phyloP scores from a whole-genome alignment of 1,140 invertebrate genomes.

The Episyrphus balteatus region DNA sequence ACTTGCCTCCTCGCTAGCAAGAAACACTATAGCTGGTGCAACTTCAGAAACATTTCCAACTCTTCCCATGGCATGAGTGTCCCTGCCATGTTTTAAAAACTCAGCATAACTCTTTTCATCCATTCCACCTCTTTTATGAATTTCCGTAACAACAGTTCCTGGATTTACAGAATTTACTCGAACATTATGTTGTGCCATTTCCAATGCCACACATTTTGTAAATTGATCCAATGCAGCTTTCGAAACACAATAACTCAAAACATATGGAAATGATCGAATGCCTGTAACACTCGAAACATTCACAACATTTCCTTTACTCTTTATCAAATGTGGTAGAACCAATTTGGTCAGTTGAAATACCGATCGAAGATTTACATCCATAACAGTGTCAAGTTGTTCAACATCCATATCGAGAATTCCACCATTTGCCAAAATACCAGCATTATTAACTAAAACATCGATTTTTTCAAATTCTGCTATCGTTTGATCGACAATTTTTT shows the following conservation, averaged over 20 bases:
- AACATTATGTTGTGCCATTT: slow-evolving; percentile 67
- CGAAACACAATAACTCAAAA: slow-evolving; percentile 74
- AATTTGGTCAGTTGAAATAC: slow-evolving; percentile 75
- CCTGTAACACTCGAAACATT: slow-evolving; percentile 87
- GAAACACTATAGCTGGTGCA: slow-evolving; percentile 67
- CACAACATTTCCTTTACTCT: slow-evolving; percentile 74
- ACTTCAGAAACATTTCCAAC: slow-evolving; percentile 66
- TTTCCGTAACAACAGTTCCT: slow-evolving; percentile 65
- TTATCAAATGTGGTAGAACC: slow-evolving; percentile 68
- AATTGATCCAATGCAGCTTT: slow-evolving; percentile 86
- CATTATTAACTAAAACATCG: slow-evolving; percentile 78
- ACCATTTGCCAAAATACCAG: slow-evolving; percentile 58
- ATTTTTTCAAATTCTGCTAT: slow-evolving; percentile 59
- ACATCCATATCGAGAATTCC: slow-evolving; percentile 63
- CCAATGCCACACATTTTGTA: slow-evolving; percentile 68
- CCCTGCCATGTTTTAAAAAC: slow-evolving; percentile 60
- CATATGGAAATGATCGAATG: slow-evolving; percentile 62
- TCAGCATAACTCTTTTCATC: slow-evolving; percentile 54
- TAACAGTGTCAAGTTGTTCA: slow-evolving; percentile 69
- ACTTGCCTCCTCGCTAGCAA: slow-evolving; percentile 66
- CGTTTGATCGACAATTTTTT: slow-evolving; percentile 58
- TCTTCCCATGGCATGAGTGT: slow-evolving; percentile 72
- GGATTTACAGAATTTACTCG: slow-evolving; percentile 82
- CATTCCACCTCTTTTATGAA: slow-evolving; percentile 70
- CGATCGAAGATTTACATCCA: slow-evolving; percentile 75